Evolutionary conservation across 2,888 invertebrate genomes (phyloP).

Genomic region (Pseudococcus jackbeardsleyi): DNA sequence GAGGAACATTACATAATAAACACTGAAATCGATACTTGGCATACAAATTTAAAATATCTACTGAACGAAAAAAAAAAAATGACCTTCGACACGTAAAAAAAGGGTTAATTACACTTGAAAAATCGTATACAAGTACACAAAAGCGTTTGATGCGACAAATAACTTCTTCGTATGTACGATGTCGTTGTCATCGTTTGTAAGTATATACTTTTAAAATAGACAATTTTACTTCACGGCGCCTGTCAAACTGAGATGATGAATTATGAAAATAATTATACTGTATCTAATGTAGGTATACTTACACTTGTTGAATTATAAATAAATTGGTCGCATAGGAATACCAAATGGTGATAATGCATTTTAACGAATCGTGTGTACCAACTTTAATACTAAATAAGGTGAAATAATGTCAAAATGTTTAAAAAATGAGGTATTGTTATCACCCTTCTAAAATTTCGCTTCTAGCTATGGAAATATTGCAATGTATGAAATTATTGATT

Average conservation of each 20-base stretch:
- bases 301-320: constrained; percentile 25
- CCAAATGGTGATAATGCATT: neutral
- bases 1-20: neutral
- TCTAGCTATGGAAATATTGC: neutral
- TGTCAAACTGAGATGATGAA: constrained; percentile 26
- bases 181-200: neutral
- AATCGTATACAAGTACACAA: neutral
- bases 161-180: neutral
- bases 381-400: neutral
- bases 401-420: neutral
- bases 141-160: neutral
- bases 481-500: neutral
- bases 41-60: too few species aligned
- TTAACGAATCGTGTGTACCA: neutral
- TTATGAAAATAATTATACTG: constrained; percentile 40
- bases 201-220: neutral
- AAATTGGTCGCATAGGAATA: constrained; percentile 23
- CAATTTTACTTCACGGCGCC: neutral
- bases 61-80: neutral
- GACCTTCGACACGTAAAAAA: constrained; percentile 21
- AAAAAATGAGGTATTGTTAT: neutral
- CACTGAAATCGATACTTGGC: neutral
- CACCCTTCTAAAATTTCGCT: neutral
- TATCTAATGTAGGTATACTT: neutral
- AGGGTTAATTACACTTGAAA: constrained; percentile 24